Evolutionary conservation across 2,797 vertebrate species (phyloP), one percentile per base, ranked within the genome.

Genomic region (Xenentodon cancila): DNA sequence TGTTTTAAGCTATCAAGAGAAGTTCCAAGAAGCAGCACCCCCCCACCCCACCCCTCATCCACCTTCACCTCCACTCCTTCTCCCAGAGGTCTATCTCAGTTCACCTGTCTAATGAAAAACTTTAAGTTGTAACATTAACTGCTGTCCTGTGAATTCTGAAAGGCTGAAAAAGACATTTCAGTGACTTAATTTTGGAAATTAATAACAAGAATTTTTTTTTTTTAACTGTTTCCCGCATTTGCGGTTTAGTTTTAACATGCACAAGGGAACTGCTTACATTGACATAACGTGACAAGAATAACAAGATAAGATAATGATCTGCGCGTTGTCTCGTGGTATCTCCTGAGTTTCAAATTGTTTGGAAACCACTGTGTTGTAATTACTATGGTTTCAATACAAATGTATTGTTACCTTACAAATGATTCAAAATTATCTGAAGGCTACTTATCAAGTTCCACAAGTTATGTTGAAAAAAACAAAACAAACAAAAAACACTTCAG

Each of bases 251-350:
- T 1, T 3, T 46, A 52, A 53, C 49, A 42, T n/a, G 0, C 3
- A 17, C 22, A 21, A 19, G 2, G 2, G 5, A 56, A 30, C 5
- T 30, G 11, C 3, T 27, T 34, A 45, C 6, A 9, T 1, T 51
- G 37, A 32, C 40, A 55, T 20, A 25, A 40, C 7, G 44, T 34
- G 9, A 7, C 7, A 52, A 49, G 25, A 59, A 48, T 68, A 74
- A 57, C 54, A 61, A 67, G 62, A 78, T 67, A 59, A 78, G 68
- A 77, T 75, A 44, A 3, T 1, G 1, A 12, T 43, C 17, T 19
- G 9, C 42, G 11, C 13, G 1, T 5, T 13, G 2, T 18, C 5
- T 46, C 0, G 25, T 59, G 15, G 12, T 47, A 3, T 64, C 45
- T 30, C 21, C 7, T 18, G 15, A 40, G 3, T 7, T 44, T 7